Evolutionary conservation across 1,140 invertebrate species (phyloP), one percentile per base, ranked within the genome.

Genomic region (Neocloeon triangulifer): DNA sequence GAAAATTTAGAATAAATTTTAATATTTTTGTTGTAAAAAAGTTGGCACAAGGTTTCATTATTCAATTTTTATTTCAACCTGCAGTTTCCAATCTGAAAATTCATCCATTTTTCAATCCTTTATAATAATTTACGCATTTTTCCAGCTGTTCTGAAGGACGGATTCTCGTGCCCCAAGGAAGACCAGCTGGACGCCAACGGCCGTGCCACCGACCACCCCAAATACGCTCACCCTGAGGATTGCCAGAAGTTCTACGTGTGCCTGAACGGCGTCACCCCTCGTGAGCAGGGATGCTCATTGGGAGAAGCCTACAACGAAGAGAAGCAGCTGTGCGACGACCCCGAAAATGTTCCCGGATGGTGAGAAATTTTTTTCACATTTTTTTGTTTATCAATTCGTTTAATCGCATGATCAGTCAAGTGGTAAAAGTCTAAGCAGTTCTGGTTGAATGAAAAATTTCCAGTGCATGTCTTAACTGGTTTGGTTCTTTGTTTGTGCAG

Each of bases 201-300:
- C 15, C 72, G 71, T 43, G 43, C 59, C 1, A 65, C 81, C 2
- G 73, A 81, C 25, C 81, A 86, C 53, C 79, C 81, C n/a, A 78
- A 79, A 44, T 88, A 71, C 51, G 61, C 78, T 2, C 77, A 88
- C 53, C 76, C 77, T 8, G 69, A 67, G 6, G 78, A 85, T 48
- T 86, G 82, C 52, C 78, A 82, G 51, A 76, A 79, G 35, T 79
- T 82, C 61, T 84, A 86, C 48, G 78, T 85, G 5, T 89, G 84
- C 51, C 56, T 86, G 36, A 85, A 80, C 49, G 77, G 77, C 5
- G 62, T 76, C 13, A 80, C 77, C 34, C 80, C 81, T 2, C 64
- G 81, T 37, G 75, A 85, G 51, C 64, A 84, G 33, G 77, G 78
- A 14, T 88, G 82, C 53, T 67, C 69, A 44, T 62, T 72, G 16